Evolutionary conservation across 2,888 invertebrate genomes (phyloP).

Genomic region (Melipona bicolor): DNA sequence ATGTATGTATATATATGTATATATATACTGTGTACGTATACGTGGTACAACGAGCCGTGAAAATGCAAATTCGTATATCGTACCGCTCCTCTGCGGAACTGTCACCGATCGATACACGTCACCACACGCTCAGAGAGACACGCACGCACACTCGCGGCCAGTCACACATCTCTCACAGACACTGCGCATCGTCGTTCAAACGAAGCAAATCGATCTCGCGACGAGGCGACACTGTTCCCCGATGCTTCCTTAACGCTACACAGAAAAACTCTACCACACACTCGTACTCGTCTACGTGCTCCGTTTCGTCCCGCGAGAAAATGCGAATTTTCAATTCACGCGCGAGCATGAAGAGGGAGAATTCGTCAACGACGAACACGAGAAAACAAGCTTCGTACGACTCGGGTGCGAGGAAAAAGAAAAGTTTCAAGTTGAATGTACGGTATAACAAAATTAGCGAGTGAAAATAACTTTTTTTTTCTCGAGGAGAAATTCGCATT

Average conservation of each 20-base stretch:
- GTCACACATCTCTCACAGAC: conserved; percentile 54
- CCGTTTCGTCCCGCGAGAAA: neutral
- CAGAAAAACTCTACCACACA: neutral
- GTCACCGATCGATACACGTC: conserved; percentile 16
- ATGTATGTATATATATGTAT: neutral
- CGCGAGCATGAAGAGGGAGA: too few relatives aligned
- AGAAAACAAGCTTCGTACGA: too few relatives aligned
- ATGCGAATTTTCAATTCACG: neutral
- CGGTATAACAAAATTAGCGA: too few relatives aligned
- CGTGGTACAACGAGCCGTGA: neutral
- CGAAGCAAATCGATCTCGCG: conserved; percentile 67
- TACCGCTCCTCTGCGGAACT: neutral
- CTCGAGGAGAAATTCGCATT: conserved; percentile 12
- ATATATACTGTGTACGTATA: neutral
- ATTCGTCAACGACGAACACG: too few relatives aligned
- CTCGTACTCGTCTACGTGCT: too few relatives aligned
- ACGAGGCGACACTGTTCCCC: conserved; percentile 61
- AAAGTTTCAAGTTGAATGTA: too few relatives aligned
- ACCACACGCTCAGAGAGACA: conserved; percentile 42
- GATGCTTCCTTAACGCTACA: neutral
- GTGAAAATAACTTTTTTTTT: too few relatives aligned
- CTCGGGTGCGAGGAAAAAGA: too few relatives aligned
- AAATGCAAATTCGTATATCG: conserved; percentile 3
- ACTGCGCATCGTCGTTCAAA: conserved; percentile 79
- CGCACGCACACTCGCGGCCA: conserved; percentile 59